These are phyloP conservation scores for Eonycteris spelaea DNA, from an alignment of 2,113 vertebrate genomes.

Conservation along the genomic window DNA sequence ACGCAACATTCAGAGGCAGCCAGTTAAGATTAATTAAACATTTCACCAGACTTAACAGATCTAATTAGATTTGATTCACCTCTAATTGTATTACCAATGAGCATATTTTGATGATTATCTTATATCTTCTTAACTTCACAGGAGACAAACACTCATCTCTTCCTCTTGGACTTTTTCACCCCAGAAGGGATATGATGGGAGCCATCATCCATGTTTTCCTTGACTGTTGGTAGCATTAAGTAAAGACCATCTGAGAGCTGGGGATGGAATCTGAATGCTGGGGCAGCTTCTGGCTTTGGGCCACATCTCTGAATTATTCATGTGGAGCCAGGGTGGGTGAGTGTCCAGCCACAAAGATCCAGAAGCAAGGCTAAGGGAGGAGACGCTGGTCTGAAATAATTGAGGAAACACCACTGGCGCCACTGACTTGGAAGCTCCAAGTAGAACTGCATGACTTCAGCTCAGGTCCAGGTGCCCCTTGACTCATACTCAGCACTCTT, in stretches of 20 bases:
- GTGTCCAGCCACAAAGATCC: constrained; percentile 34
- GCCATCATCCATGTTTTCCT: background rate
- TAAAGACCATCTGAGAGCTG: background rate
- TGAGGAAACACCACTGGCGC: constrained; percentile 22
- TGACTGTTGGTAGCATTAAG: background rate
- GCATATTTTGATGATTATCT: constrained; percentile 30
- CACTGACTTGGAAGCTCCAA: constrained; percentile 29
- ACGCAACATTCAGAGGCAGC: background rate
- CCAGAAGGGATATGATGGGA: background rate
- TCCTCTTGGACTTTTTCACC: background rate
- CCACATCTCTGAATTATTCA: constrained; percentile 23
- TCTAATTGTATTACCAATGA: constrained; percentile 42
- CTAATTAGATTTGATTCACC: constrained; percentile 57
- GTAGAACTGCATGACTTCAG: constrained; percentile 3
- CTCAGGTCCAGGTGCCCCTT: background rate
- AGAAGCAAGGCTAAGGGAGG: background rate
- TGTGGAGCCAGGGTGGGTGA: constrained; percentile 9
- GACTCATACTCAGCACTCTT: background rate
- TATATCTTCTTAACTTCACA: background rate
- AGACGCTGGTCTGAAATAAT: constrained; percentile 36
- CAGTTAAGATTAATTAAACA: constrained; percentile 46
- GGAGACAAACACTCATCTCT: background rate
- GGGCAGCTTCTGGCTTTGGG: constrained; percentile 19
- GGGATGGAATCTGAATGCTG: background rate
- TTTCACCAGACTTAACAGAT: constrained; percentile 19